Percentiles rank a stretch among this genome's conserved stretches.
phyloP scores from a whole-genome alignment of 2,113 vertebrate genomes.

The Loxodonta africana region DNA sequence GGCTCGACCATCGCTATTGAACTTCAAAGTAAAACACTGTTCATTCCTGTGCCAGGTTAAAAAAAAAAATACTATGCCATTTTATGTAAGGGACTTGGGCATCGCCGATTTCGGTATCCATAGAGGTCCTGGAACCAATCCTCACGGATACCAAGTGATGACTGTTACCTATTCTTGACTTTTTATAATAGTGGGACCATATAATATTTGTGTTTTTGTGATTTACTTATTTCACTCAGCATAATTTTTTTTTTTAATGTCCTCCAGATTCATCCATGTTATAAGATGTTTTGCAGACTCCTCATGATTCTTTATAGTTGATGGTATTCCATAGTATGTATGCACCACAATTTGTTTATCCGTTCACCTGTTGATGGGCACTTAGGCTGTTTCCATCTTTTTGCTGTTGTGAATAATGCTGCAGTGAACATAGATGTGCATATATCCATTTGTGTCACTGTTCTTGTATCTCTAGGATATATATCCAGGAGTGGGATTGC shows the following conservation, averaged over 20 bases:
- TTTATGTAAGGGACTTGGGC: too few species aligned
- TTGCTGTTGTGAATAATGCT: background rate
- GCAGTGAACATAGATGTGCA: background rate
- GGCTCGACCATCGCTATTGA: too few species aligned
- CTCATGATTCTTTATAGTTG: background rate
- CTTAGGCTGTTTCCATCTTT: background rate
- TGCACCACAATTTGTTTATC: background rate
- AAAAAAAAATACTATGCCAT: too few species aligned
- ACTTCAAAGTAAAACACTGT: too few species aligned
- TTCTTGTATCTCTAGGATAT: too few species aligned
- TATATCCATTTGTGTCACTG: background rate
- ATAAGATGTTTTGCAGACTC: background rate
- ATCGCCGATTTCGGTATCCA: too few species aligned
- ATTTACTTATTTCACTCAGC: background rate
- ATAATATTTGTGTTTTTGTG: background rate
- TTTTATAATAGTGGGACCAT: background rate
- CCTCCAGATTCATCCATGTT: background rate
- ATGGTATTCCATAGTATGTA: background rate
- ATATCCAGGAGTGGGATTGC: too few species aligned
- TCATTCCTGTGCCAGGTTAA: too few species aligned
- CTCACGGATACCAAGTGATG: too few species aligned
- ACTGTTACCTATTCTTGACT: background rate
- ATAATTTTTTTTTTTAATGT: background rate
- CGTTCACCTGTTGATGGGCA: background rate
- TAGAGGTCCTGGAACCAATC: too few species aligned